Evolutionary conservation across 2,888 invertebrate species (phyloP), one percentile per base, ranked within the genome.

Genomic region (Polydrusus cervinus): DNA sequence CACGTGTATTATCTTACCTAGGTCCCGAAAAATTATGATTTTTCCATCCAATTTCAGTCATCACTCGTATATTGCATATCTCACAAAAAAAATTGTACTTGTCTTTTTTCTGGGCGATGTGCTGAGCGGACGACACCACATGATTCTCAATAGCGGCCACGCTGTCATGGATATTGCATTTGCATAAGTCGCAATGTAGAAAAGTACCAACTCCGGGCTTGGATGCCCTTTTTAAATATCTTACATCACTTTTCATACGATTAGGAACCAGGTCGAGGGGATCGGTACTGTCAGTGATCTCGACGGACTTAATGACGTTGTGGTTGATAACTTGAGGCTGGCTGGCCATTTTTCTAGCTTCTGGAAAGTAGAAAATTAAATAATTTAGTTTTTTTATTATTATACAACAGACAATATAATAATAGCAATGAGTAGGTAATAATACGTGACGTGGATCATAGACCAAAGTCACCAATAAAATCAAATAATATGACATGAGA

Each of bases 61-160:
- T 66, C 16, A 80, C 76, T 62, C 67, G 69, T 16, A 77, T 62
- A 67, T 81, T 79, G 66, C 86, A 86, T 76, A 85, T 81, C 71
- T 85, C 85, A 65, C 86, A 86, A 74, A 75, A 84, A 78, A 79
- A 85, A 16, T 68, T 79, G 51, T 81, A 84, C n/a, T 76, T 79
- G 3, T 64, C 13, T 34, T 74, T 68, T n/a, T 68, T 30, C 55
- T 78, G 75, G 6, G 47, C 25, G 11, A 13, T 25, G 47, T 79
- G 79, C 2, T 13, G 49, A n/a, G 62, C 16, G n/a, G 61, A 61
- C 6, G 20, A 18, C 20, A 49, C 49, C 16, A 83, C 66, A 69
- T 84, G 84, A 8, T 78, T 74, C 61, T 67, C 78, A 14, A 83
- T 55, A 3, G 14, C 14, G 7, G 67, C 47, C 9, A 79, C 14